phyloP scores from a whole-genome alignment of 2,113 vertebrate species.

The Cyanoderma ruficeps region DNA sequence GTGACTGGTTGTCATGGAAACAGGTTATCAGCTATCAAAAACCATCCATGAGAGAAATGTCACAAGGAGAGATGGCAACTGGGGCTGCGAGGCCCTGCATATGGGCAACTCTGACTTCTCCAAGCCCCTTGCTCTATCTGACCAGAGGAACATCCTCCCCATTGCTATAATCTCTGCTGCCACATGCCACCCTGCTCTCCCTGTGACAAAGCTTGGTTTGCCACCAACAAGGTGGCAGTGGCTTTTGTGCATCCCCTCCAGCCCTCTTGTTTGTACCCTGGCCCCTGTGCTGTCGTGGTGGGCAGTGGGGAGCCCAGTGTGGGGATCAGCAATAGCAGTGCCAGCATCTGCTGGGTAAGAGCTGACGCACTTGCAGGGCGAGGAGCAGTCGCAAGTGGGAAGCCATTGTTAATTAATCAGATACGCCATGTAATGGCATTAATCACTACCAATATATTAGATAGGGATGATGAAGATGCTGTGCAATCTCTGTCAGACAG shows the following conservation, averaged over 20 bases:
- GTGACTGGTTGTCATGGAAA: constrained; percentile 45
- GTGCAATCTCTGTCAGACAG: background rate
- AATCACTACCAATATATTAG: constrained; percentile 43
- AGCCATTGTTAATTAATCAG: constrained; percentile 55
- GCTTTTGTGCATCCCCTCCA: background rate
- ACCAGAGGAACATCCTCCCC: background rate
- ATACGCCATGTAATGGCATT: background rate
- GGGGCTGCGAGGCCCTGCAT: background rate
- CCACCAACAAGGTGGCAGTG: accelerated
- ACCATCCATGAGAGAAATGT: background rate
- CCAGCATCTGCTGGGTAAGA: background rate
- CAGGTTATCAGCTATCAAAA: constrained; percentile 32
- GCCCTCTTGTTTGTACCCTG: background rate
- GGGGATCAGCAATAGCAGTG: background rate
- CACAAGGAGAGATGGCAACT: background rate
- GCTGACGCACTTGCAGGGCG: background rate
- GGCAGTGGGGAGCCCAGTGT: background rate
- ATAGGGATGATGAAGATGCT: background rate
- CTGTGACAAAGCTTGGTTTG: background rate
- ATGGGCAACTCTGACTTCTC: background rate
- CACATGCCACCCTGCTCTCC: background rate
- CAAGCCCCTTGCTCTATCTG: background rate
- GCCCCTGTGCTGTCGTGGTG: accelerated
- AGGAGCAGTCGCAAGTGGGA: background rate
- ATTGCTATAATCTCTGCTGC: background rate